phyloP scores from a whole-genome alignment of 2,888 invertebrate genomes.

The Callimorpha dominula region DNA sequence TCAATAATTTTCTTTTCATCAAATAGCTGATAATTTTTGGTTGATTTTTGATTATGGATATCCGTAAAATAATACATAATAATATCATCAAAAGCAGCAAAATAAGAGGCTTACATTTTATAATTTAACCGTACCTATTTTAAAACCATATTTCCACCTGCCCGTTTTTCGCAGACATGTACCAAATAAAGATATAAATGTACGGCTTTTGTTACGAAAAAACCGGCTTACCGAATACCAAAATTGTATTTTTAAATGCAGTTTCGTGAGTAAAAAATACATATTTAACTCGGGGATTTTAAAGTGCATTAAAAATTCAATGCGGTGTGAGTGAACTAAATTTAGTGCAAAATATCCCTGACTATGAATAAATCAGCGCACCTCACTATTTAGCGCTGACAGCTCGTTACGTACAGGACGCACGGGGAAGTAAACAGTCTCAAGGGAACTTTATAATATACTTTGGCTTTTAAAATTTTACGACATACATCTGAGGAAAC shows the following conservation, averaged over 20 bases:
- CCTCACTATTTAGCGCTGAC: slow-evolving; percentile 55
- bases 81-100: neutral
- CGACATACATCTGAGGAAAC: neutral
- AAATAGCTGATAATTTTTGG: neutral
- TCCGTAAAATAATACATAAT: neutral
- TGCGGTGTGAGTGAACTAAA: slow-evolving; percentile 36
- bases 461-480: neutral
- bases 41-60: neutral
- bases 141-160: slow-evolving; percentile 13
- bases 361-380: slow-evolving; percentile 54
- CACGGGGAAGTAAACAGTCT: slow-evolving; percentile 18
- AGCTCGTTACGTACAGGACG: slow-evolving; percentile 32
- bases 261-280: neutral
- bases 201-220: slow-evolving; percentile 17
- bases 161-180: slow-evolving; percentile 13
- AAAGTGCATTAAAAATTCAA: slow-evolving; percentile 45
- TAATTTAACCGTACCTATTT: neutral
- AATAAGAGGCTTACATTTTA: neutral
- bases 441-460: neutral
- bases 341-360: slow-evolving; percentile 44
- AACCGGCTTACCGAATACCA: slow-evolving; percentile 21
- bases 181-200: neutral
- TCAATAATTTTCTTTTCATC: neutral
- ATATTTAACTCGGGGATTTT: slow-evolving; percentile 33
- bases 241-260: slow-evolving; percentile 5